Evolutionary conservation across 2,113 vertebrate genomes (phyloP).

Genomic region (Corvus moneduloides): DNA sequence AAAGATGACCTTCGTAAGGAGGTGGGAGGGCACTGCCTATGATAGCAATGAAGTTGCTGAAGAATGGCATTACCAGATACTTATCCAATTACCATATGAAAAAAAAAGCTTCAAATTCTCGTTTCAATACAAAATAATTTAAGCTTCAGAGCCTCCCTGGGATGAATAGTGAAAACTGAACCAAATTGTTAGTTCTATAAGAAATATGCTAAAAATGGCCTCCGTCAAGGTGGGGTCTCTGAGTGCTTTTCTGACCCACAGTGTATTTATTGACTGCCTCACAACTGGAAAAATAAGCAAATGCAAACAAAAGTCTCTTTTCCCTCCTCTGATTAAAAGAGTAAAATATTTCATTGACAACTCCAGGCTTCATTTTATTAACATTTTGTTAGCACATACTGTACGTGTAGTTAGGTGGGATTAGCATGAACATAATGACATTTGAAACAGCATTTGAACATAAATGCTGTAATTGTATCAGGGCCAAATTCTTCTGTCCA

Average conservation of each 20-base stretch:
- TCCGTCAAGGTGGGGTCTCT: background rate
- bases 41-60: background rate
- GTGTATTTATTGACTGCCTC: background rate
- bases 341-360: background rate
- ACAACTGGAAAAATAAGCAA: background rate
- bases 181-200: background rate
- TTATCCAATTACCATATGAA: background rate
- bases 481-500: background rate
- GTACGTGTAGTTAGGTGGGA: background rate
- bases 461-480: background rate
- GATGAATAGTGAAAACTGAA: background rate
- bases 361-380: background rate
- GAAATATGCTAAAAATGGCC: background rate
- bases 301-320: background rate
- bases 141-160: background rate
- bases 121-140: background rate
- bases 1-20: background rate
- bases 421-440: background rate
- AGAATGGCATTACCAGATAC: background rate
- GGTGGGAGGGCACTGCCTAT: background rate
- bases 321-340: background rate
- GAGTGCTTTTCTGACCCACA: background rate
- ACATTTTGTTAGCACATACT: background rate
- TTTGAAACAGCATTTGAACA: background rate
- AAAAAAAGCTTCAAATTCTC: background rate